These are phyloP conservation scores for Listrodromus nycthemerus DNA, from an alignment of 2,888 invertebrate species.

Conservation along the genomic window DNA sequence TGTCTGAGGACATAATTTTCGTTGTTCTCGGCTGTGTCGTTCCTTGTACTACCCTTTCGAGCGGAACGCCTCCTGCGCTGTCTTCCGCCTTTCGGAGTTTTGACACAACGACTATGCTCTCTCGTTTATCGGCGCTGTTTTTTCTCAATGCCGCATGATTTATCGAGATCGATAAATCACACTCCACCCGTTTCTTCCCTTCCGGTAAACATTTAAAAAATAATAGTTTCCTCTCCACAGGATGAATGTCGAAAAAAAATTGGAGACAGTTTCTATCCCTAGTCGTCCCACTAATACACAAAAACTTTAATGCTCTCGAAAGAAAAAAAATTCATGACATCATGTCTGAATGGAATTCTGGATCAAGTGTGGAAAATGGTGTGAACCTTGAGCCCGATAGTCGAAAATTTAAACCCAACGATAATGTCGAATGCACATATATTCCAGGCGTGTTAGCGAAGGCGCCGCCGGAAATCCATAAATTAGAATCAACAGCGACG, in stretches of 20 bases:
- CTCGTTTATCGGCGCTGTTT: conserved; percentile 5
- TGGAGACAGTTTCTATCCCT: background rate
- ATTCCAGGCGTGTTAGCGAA: conserved; percentile 27
- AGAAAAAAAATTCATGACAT: background rate
- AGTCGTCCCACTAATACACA: background rate
- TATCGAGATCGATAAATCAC: conserved; percentile 53
- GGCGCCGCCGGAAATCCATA: conserved; percentile 79
- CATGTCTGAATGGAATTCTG: conserved; percentile 7
- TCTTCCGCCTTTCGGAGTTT: background rate
- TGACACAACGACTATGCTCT: conserved; percentile 11
- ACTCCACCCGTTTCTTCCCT: background rate
- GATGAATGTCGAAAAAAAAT: background rate
- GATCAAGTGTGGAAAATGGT: conserved; percentile 15
- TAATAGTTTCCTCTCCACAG: background rate
- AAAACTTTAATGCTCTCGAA: background rate
- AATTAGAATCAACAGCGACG: conserved; percentile 79
- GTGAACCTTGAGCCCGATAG: background rate
- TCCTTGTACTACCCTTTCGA: conserved; percentile 38
- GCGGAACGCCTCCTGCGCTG: conserved; percentile 34
- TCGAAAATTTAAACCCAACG: conserved; percentile 6
- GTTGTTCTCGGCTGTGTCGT: conserved; percentile 50
- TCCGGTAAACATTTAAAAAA: conserved; percentile 10
- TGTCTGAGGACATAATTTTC: conserved; percentile 68
- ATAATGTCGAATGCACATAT: conserved; percentile 1
- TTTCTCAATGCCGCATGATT: conserved; percentile 36